Evolutionary conservation across 2,888 invertebrate species (phyloP).

Genomic region (Fragum whitleyi): DNA sequence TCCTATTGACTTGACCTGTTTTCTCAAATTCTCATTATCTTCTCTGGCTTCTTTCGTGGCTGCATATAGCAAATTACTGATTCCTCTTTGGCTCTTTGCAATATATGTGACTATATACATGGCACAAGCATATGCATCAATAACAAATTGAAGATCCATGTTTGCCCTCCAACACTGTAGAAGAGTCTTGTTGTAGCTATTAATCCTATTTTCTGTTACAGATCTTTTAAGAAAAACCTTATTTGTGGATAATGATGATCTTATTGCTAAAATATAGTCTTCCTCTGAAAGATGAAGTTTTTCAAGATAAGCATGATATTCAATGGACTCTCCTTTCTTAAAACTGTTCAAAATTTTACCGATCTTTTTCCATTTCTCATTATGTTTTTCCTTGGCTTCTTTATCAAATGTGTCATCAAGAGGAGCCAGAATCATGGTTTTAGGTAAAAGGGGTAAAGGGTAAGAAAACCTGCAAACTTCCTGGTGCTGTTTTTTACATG

Average conservation of each 20-base stretch:
- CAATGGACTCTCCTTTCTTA: neutral
- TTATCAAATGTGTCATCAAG: too few relatives aligned
- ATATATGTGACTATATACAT: conserved; percentile 74
- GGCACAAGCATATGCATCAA: conserved; percentile 80
- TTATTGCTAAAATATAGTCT: neutral
- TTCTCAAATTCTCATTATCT: conserved; percentile 68
- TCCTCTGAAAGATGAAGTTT: neutral
- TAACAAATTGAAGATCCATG: conserved; percentile 82
- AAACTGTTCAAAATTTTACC: neutral
- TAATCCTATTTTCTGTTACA: conserved; percentile 63
- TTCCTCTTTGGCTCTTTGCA: conserved; percentile 48
- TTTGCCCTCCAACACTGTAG: conserved; percentile 77
- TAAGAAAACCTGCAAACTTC: neutral
- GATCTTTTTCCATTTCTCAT: too few relatives aligned
- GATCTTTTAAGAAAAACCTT: conserved; percentile 58
- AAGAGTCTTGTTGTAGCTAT: conserved; percentile 71
- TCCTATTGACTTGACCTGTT: conserved; percentile 44
- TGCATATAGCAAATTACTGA: too few relatives aligned
- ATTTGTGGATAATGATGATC: neutral
- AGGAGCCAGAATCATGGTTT: neutral
- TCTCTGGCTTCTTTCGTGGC: conserved; percentile 68
- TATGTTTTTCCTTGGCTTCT: too few relatives aligned
- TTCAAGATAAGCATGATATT: neutral
- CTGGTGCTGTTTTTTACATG: neutral
- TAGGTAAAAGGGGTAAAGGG: neutral